Evolutionary conservation across 2,113 vertebrate genomes (phyloP).

Genomic region (Centropus unirufus): DNA sequence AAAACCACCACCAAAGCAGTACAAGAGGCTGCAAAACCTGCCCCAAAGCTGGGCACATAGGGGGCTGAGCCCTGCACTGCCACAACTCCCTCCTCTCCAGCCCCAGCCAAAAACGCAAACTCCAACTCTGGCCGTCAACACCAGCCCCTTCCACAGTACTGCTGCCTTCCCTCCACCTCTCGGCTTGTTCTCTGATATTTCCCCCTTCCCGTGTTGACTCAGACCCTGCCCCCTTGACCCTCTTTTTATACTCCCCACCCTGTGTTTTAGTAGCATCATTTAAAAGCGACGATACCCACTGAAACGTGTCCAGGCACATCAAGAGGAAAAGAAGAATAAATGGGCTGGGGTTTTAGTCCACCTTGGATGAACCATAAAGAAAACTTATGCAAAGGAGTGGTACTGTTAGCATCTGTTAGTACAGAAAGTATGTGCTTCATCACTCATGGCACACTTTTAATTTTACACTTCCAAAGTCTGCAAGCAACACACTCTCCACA

Average conservation of each 20-base stretch:
- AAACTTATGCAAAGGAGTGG: neutral
- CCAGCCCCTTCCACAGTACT: neutral
- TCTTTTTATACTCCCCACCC: slow-evolving; percentile 12
- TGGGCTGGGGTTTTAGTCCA: neutral
- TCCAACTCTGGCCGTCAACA: neutral
- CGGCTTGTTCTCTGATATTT: neutral
- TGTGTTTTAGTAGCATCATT: neutral
- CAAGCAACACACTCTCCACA: neutral
- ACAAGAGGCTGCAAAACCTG: neutral
- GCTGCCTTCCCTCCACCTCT: neutral
- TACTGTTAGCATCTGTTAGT: neutral
- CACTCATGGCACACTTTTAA: neutral
- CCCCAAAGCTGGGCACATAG: neutral
- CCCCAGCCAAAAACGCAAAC: neutral
- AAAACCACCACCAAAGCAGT: neutral
- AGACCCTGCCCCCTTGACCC: slow-evolving; percentile 35
- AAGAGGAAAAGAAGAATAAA: slow-evolving; percentile 35
- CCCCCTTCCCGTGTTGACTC: slow-evolving; percentile 44
- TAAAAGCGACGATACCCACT: slow-evolving; percentile 8
- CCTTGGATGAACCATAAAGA: neutral
- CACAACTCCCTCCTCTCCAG: neutral
- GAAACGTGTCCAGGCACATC: slow-evolving; percentile 46
- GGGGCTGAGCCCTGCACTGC: neutral
- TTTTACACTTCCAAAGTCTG: neutral
- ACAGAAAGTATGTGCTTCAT: neutral